Base-by-base conservation (phyloP, 2,888 invertebrate genomes). In the Camptogramma bilineatum region DNA sequence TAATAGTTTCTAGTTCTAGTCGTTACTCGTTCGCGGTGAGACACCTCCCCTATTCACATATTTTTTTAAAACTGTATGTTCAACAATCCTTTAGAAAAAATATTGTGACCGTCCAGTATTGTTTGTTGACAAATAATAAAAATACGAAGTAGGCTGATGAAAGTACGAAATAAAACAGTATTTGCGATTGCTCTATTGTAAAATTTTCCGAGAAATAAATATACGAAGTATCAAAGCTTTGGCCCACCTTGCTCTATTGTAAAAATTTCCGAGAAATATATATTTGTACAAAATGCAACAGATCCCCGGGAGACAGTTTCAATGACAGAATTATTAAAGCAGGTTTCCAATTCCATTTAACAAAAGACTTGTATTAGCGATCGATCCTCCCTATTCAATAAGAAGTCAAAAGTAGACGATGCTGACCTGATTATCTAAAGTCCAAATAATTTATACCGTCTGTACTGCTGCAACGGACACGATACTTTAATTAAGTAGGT, bases 321-420 rank as follows among this genome's bases (percentile, higher is more conserved):
- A 34, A 50, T 42, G 28, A 24, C 44, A n/a, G 28, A 56, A 42
- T 42, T 56, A 48, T 47, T 52, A 52, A 61, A 54, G 42, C 42
- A 52, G 52, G 31, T 52, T 39, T 59, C 48, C 31, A n/a, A 61
- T 46, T 65, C 18, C 34, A 34, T 10, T 10, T 42, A 34, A 58
- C 51, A 57, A 52, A 44, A 34, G 50, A 66, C 13, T 42, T 51
- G 42, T 52, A 55, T 57, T 63, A 56, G 7, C 39, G 51, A 9
- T n/a, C 16, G 13, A 50, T 60, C 28, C 52, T 16, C 24, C 21
- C 4, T 53, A 52, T 52, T 52, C n/a, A 52, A 17, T 34, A 44
- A 53, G 21, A 44, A 44, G 24, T 19, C 9, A 9, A 42, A 42
- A 21, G n/a, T 42, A 7, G 17, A 5, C 28, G 28, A 13, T 13